Evolutionary conservation across 2,797 vertebrate genomes (phyloP), one percentile per base, ranked within the genome.

Genomic region (Sandelia bainsii): DNA sequence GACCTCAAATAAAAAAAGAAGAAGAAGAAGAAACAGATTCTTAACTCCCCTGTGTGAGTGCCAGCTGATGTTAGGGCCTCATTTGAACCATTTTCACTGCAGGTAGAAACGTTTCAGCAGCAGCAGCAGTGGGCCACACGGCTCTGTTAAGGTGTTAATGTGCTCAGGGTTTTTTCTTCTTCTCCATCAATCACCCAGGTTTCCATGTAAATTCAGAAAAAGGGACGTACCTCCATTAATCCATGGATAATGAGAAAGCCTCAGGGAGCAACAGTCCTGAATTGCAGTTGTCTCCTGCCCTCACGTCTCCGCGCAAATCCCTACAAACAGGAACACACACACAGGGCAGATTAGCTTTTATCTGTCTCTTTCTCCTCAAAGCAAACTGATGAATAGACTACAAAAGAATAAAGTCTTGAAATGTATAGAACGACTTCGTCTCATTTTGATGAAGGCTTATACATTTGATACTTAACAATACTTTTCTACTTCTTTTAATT

Each of bases 201-300:
- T 62, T 64, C 61, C 45, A 57, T 83, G 77, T 82, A 85, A 89
- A 89, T 89, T 91, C 82, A 90, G n/a, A 34, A 34, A 34, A 91
- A 89, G 86, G 69, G 68, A 76, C 22, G 75, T 79, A 75, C 80
- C 78, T 79, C 74, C 75, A 65, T 87, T 92, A 92, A 93, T 92
- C 88, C 88, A 19, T 29, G 80, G 82, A 91, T 90, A 87, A 92
- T 85, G 89, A 88, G 79, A 87, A 81, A 79, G 70, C 74, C 79
- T 79, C 84, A 72, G 84, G 77, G 75, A 77, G 81, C 68, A 67
- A 53, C 71, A 67, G 79, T 56, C 50, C 65, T 61, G 65, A 69
- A 70, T 79, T 53, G 69, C 49, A 40, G 63, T 75, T 27, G 37
- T 84, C 67, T 63, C 46, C 67, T 59, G 57, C 49, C 62, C 32